A percentile compares a stretch with the other conserved stretches of the same genome.
Evolutionary conservation across 2,113 vertebrate species (phyloP).

Genomic region (Tachysurus vachellii): DNA sequence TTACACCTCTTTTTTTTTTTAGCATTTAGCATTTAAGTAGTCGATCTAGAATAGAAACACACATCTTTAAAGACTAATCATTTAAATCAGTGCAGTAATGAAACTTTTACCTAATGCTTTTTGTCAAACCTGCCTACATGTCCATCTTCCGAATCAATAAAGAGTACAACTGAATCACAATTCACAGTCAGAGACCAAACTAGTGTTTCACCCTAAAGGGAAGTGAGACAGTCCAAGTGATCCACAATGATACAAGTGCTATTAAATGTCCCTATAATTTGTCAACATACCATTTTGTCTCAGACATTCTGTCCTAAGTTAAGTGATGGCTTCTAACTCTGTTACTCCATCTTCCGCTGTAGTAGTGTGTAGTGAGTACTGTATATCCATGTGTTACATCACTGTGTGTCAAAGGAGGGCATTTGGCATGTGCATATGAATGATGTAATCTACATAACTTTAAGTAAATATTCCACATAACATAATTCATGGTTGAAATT

Average conservation of each 20-base stretch:
- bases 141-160: conserved; percentile 16
- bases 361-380: conserved; percentile 80
- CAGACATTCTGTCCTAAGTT: background rate
- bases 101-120: background rate
- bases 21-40: background rate
- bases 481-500: background rate
- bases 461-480: conserved; percentile 66
- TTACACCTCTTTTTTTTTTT: no score
- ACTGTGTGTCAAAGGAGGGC: conserved; percentile 85
- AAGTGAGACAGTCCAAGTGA: conserved; percentile 41
- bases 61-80: background rate
- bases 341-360: background rate
- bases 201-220: conserved; percentile 25
- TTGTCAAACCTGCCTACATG: background rate
- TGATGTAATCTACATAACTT: conserved; percentile 93
- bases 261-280: conserved; percentile 37
- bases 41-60: background rate
- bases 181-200: conserved; percentile 20
- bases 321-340: background rate
- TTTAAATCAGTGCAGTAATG: background rate
- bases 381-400: conserved; percentile 85
- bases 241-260: conserved; percentile 16
- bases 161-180: conserved; percentile 17
- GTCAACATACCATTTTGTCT: conserved; percentile 31
- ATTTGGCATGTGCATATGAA: conserved; percentile 92